Percentiles rank a stretch among this genome's conserved stretches.
Evolutionary conservation across 1,140 invertebrate genomes (phyloP).

Genomic region (Eriocheir sinensis): DNA sequence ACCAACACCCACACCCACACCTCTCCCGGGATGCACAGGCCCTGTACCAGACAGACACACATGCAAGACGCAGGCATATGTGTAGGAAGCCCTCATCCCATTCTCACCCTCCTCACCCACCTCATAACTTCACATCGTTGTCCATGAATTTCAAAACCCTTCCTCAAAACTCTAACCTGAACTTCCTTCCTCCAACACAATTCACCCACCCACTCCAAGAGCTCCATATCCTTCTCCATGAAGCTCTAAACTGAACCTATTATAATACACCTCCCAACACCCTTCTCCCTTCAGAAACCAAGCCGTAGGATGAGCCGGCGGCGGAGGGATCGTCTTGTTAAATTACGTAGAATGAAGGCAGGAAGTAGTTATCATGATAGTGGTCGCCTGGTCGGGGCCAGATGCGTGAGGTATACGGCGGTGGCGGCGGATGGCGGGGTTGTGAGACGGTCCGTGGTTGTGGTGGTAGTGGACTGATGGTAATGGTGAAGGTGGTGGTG

Average conservation of each 20-base stretch:
- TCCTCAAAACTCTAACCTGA: too few relatives aligned
- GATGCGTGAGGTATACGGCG: slow-evolving; percentile 14
- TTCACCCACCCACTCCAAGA: too few relatives aligned
- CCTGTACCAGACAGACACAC: not conserved
- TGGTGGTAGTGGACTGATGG: not conserved
- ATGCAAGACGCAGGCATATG: not conserved
- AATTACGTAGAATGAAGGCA: slow-evolving; percentile 25
- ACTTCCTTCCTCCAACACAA: too few relatives aligned
- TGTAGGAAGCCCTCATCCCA: not conserved
- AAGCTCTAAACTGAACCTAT: too few relatives aligned
- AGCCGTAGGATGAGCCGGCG: not conserved
- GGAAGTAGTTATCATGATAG: slow-evolving; percentile 29
- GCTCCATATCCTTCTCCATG: too few relatives aligned
- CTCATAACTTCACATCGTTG: not conserved
- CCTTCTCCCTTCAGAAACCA: not conserved
- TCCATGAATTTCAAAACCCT: too few relatives aligned
- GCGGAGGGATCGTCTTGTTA: not conserved
- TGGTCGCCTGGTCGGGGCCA: not conserved
- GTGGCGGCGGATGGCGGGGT: not conserved
- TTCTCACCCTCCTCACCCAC: not conserved
- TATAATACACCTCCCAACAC: not conserved
- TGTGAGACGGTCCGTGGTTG: not conserved
- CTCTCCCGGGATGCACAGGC: not conserved
- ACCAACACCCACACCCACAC: not conserved
- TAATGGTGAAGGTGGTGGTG: not conserved